These are phyloP conservation scores for Drosophila greeni DNA, from an alignment of 2,888 invertebrate genomes.

Conservation along the genomic window DNA sequence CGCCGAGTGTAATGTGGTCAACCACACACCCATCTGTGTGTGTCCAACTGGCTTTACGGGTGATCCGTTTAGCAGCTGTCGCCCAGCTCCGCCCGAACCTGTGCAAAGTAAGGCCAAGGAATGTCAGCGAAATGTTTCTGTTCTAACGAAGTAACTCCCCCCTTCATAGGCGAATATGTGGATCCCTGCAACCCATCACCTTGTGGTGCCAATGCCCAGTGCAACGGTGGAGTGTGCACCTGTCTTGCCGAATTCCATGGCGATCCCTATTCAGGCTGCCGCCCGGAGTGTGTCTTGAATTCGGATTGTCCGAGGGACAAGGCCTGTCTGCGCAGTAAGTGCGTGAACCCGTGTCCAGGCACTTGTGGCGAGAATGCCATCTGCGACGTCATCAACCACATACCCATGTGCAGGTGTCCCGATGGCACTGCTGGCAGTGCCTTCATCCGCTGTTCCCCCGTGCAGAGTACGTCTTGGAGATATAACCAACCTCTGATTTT, in stretches of 20 bases:
- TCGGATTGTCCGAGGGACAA: conserved; percentile 84
- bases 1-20: conserved; percentile 82
- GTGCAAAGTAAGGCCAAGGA: conserved; percentile 55
- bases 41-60: conserved; percentile 82
- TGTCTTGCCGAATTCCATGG: conserved; percentile 86
- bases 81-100: conserved; percentile 66
- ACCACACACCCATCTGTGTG: conserved; percentile 83
- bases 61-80: conserved; percentile 82
- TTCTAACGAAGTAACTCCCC: not conserved
- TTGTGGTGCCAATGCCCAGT: conserved; percentile 84
- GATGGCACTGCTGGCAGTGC: conserved; percentile 84
- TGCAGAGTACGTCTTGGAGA: conserved; percentile 47
- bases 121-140: not conserved
- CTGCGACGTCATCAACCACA: conserved; percentile 87
- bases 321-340: conserved; percentile 86
- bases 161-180: conserved; percentile 65
- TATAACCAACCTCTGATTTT: not conserved
- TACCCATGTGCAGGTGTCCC: conserved; percentile 83
- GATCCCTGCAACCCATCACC: conserved; percentile 85
- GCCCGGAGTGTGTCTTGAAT: conserved; percentile 87
- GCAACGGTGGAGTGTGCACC: conserved; percentile 85
- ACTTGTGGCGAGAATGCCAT: conserved; percentile 86
- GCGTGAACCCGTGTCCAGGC: conserved; percentile 86
- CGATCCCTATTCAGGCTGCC: conserved; percentile 84
- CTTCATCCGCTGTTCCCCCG: conserved; percentile 80